phyloP scores from a whole-genome alignment of 2,888 invertebrate genomes.

The Ypsolopha sequella region DNA sequence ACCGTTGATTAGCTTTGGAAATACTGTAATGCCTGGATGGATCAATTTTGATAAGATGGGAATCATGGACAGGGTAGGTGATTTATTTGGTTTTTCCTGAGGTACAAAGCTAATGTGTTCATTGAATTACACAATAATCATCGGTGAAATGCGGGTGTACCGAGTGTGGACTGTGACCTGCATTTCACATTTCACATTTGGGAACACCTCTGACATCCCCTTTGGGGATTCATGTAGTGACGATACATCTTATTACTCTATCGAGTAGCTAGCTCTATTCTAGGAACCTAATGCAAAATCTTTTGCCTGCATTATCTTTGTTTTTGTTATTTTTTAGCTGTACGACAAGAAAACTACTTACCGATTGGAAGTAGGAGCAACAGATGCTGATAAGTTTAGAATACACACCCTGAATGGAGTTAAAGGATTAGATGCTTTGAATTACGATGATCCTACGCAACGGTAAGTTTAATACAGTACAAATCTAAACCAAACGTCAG shows the following conservation, averaged over 20 bases:
- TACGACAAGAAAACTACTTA: conserved; percentile 28
- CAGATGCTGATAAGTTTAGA: conserved; percentile 30
- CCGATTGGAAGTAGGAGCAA: conserved; percentile 22
- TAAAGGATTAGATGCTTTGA: conserved; percentile 27
- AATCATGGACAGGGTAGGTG: conserved; percentile 80
- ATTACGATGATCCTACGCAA: conserved; percentile 24
- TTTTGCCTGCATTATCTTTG: too few relatives aligned
- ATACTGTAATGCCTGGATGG: conserved; percentile 76
- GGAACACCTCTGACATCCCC: too few relatives aligned
- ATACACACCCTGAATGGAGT: conserved; percentile 31
- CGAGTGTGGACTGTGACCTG: too few relatives aligned
- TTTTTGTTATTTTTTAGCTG: conserved; percentile 23
- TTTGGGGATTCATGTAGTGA: too few relatives aligned
- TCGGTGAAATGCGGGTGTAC: too few relatives aligned
- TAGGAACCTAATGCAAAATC: too few relatives aligned
- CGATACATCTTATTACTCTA: too few relatives aligned
- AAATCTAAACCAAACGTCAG: not conserved
- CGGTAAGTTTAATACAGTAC: conserved; percentile 18
- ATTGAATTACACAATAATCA: too few relatives aligned
- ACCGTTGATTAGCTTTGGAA: conserved; percentile 76
- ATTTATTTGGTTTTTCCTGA: too few relatives aligned
- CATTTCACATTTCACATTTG: too few relatives aligned
- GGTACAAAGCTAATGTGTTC: too few relatives aligned
- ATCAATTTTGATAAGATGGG: conserved; percentile 82
- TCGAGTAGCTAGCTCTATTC: too few relatives aligned